Conservation (phyloP, 2,113 vertebrate species). For the Telmatochromis brachygnathus region DNA sequence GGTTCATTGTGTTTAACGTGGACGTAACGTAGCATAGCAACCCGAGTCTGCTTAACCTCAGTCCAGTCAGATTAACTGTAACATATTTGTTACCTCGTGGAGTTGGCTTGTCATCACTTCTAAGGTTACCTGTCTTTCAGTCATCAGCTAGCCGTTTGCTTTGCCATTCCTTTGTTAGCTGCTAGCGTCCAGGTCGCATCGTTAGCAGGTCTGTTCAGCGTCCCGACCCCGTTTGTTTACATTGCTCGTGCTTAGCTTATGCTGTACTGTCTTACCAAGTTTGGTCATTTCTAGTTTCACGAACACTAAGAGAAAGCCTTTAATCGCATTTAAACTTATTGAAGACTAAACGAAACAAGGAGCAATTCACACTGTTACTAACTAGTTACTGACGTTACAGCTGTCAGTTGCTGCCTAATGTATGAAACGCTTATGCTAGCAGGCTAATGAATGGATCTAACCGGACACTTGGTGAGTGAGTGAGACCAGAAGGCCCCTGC, state of each 20-base stretch:
- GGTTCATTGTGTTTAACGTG: conserved; percentile 17
- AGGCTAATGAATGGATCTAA: conserved; percentile 16
- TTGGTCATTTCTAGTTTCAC: conserved; percentile 6
- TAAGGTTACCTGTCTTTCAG: not conserved
- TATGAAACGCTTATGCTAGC: conserved; percentile 9
- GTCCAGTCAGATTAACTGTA: not conserved
- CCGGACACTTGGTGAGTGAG: not conserved
- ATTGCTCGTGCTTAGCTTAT: conserved; percentile 31
- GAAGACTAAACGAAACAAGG: not conserved
- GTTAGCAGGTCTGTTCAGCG: conserved; percentile 42
- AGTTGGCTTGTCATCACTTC: conserved; percentile 6
- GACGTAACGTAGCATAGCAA: not conserved
- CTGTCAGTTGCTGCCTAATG: not conserved
- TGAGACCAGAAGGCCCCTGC: conserved; percentile 43
- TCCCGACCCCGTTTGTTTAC: conserved; percentile 62
- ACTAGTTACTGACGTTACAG: not conserved
- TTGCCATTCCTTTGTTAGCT: conserved; percentile 61
- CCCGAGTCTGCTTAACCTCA: not conserved
- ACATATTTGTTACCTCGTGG: not conserved
- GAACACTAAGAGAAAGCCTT: not conserved
- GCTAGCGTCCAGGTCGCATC: conserved; percentile 30
- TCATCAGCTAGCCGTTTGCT: not conserved
- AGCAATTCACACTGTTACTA: not conserved
- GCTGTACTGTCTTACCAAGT: conserved; percentile 7
- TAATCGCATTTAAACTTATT: not conserved